Evolutionary conservation across 2,888 invertebrate genomes (phyloP), one percentile per base, ranked within the genome.

Genomic region (Osmoderma eremita): DNA sequence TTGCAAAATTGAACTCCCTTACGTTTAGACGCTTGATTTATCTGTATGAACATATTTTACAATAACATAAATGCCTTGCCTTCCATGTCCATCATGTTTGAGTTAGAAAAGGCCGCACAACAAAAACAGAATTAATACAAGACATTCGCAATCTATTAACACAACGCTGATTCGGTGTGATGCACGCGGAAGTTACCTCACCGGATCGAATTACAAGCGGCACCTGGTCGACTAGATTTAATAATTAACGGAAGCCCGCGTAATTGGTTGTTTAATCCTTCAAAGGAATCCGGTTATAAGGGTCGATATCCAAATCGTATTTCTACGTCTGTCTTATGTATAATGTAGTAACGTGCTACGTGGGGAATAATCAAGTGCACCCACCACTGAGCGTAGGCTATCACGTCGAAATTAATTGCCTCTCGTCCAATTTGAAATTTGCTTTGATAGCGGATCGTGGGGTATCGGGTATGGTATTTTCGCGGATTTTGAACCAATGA

Each of bases 181-280:
- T 15, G 22, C 20, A 15, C 13, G 22, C 22, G 30, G 15, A 30
- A 4, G 58, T 15, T 24, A 45, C 42, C 13, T 20, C 67, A 51
- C 62, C n/a, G 62, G 62, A 58, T 67, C 48, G 54, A 67, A 63
- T 73, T 71, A 70, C 72, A 68, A 67, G 70, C 68, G 71, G 72
- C 73, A 73, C 71, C 58, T 58, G 74, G 71, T 66, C 69, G 70
- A 65, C 24, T 67, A 67, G 67, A 68, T 69, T 69, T 68, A 69
- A 72, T 75, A 74, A 73, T 73, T 74, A 74, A 72, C 73, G 69
- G 70, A 73, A 73, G 69, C 70, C 65, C 62, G 62, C 67, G 67
- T 73, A 73, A 74, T 73, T 71, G 71, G 71, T 67, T 69, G 70
- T 71, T 71, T 71, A 72, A 73, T 71, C 72, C 68, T 69, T 74